Evolutionary conservation across 2,888 invertebrate species (phyloP), one percentile per base, ranked within the genome.

Genomic region (Nesidiocoris tenuis): DNA sequence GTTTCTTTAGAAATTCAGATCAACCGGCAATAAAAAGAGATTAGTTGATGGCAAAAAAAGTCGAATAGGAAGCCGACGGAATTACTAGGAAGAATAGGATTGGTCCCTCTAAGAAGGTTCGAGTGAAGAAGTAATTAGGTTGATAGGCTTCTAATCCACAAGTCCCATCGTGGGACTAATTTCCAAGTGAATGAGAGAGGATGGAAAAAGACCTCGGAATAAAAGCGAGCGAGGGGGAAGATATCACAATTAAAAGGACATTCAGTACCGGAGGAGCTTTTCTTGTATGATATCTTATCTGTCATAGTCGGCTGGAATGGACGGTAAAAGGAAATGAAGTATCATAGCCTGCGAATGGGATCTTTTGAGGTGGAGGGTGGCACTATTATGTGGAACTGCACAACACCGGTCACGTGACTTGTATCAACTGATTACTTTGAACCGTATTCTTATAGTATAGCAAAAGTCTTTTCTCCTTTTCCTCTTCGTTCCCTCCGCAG

Each of bases 121-220:
- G 17, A 57, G 17, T 17, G 19, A 70, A 23, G 72, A 63, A 63
- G 72, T 72, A 72, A 72, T 72, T 72, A 72, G 61, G 61, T 22
- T 63, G 61, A 61, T 72, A 54, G 72, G 39, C 18, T 72, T 54
- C 63, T 72, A 63, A 61, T 72, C 72, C 72, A 2, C 5, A 16
- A n/a, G 17, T 18, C 2, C 39, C 39, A 39, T 39, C 39, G 3
- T 39, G 21, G 55, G 9, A 22, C 57, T 17, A n/a, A 23, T 39
- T 39, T 39, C 39, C 39, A 17, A n/a, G 16, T 25, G 19, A 25
- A 65, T 23, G 39, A 19, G 25, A 7, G 16, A 22, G 23, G 59
- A 54, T 19, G 25, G 25, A 70, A 61, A 21, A 57, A 59, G 22
- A 59, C 23, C 24, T 24, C 5, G 70, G 57, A 18, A 57, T 17